These are phyloP conservation scores for Sphinx pinastri DNA, from an alignment of 2,888 invertebrate species.

Conservation along the genomic window DNA sequence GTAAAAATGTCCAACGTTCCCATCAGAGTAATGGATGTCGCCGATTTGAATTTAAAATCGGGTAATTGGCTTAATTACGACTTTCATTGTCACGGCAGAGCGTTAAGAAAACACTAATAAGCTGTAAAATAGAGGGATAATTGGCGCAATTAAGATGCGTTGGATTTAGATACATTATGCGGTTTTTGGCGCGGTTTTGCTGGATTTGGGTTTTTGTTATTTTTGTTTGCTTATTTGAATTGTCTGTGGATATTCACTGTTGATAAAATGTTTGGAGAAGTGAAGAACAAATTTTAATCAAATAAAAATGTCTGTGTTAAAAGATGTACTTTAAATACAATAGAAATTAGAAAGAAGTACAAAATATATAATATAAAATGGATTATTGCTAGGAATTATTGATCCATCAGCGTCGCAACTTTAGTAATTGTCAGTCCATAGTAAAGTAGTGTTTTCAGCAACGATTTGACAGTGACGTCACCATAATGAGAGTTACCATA, in stretches of 20 bases:
- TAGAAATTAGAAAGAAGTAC: too few relatives aligned
- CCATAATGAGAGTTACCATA: too few relatives aligned
- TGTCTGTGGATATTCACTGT: not conserved
- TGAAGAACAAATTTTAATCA: too few relatives aligned
- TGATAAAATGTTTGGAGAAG: too few relatives aligned
- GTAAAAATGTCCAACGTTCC: slow-evolving; percentile 38
- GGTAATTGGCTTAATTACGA: slow-evolving; percentile 29
- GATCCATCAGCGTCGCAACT: too few relatives aligned
- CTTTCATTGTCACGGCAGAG: slow-evolving; percentile 10
- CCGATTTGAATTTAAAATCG: slow-evolving; percentile 39
- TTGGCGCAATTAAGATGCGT: slow-evolving; percentile 32
- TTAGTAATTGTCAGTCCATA: too few relatives aligned
- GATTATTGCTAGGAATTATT: too few relatives aligned
- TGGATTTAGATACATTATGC: not conserved
- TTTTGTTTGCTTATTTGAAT: not conserved
- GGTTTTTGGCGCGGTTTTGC: not conserved
- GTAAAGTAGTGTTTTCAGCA: too few relatives aligned
- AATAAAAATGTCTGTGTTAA: too few relatives aligned
- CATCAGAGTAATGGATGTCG: slow-evolving; percentile 43
- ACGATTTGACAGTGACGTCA: too few relatives aligned
- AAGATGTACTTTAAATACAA: too few relatives aligned
- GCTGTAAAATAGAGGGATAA: slow-evolving; percentile 23
- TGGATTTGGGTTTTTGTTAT: not conserved
- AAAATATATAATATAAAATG: too few relatives aligned
- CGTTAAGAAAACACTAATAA: slow-evolving; percentile 26